A percentile compares a stretch with the other conserved stretches of the same genome.
phyloP scores from a whole-genome alignment of 1,140 invertebrate genomes.

The Phocides pigmalion region DNA sequence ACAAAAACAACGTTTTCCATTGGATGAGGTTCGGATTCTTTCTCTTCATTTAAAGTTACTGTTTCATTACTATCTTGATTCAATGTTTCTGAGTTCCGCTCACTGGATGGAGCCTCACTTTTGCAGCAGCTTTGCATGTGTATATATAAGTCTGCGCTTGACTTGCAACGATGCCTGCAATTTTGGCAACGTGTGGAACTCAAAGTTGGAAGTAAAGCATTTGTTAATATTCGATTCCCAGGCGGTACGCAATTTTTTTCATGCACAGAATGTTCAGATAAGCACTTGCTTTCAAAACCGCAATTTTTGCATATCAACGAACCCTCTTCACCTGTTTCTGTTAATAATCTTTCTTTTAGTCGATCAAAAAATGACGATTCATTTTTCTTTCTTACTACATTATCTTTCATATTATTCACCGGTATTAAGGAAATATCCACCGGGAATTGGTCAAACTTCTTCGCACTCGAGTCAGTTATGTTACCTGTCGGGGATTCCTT shows the following conservation, averaged over 20 bases:
- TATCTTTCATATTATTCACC: slow-evolving; percentile 60
- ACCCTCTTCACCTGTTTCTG: slow-evolving; percentile 80
- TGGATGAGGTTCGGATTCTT: slow-evolving; percentile 85
- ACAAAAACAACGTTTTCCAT: slow-evolving; percentile 91
- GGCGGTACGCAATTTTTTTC: slow-evolving; percentile 86
- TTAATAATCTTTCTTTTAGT: slow-evolving; percentile 89
- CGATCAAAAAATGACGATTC: slow-evolving; percentile 93
- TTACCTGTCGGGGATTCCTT: slow-evolving; percentile 55
- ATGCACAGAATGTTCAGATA: slow-evolving; percentile 91
- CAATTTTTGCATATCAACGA: slow-evolving; percentile 89
- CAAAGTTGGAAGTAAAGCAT: slow-evolving; percentile 73
- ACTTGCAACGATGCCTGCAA: slow-evolving; percentile 93
- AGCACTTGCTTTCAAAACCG: slow-evolving; percentile 91
- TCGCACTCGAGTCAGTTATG: slow-evolving; percentile 39
- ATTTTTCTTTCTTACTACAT: slow-evolving; percentile 85
- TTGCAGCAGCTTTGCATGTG: slow-evolving; percentile 89
- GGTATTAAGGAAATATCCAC: slow-evolving; percentile 62
- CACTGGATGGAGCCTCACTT: slow-evolving; percentile 60
- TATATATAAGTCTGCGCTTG: slow-evolving; percentile 88
- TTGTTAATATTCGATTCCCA: slow-evolving; percentile 58
- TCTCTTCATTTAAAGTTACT: slow-evolving; percentile 49
- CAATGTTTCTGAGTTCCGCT: slow-evolving; percentile 58
- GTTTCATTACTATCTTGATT: slow-evolving; percentile 64
- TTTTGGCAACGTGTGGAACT: slow-evolving; percentile 93
- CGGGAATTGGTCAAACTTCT: slow-evolving; percentile 55